phyloP scores from a whole-genome alignment of 2,113 vertebrate species.

The Odocoileus virginianus region DNA sequence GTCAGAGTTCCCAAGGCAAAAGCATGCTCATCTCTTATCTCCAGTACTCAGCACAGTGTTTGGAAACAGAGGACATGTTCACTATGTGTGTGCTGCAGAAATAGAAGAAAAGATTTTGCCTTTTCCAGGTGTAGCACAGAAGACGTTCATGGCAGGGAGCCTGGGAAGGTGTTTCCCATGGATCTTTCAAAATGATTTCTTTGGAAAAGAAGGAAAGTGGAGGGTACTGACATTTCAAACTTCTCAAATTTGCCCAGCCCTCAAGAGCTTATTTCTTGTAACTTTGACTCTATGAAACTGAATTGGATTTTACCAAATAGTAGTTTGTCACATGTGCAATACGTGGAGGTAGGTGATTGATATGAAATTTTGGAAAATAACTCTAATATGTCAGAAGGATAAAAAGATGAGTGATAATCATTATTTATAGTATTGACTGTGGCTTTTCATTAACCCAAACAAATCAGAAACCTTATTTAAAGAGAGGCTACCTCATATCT shows the following conservation, averaged over 20 bases:
- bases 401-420: conserved; percentile 4
- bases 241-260: not conserved
- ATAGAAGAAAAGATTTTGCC: not conserved
- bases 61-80: not conserved
- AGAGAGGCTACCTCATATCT: not conserved
- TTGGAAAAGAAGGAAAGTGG: not conserved
- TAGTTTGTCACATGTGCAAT: not conserved
- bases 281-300: not conserved
- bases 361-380: conserved; percentile 13
- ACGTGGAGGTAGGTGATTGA: not conserved
- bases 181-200: not conserved
- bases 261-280: not conserved
- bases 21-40: not conserved
- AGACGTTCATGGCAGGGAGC: fast-evolving
- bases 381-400: conserved; percentile 30
- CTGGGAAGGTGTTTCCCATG: not conserved
- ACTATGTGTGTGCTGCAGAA: fast-evolving
- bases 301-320: conserved; percentile 27
- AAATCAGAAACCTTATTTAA: conserved; percentile 20
- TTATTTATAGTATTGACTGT: not conserved
- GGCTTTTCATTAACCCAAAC: not conserved
- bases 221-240: not conserved
- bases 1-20: not conserved
- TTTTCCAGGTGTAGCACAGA: too few species aligned
- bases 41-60: not conserved